Evolutionary conservation across 64 coral and sea anemone genomes (phyloP), one percentile per base, ranked within the genome.

Genomic region (Montipora sp.): DNA sequence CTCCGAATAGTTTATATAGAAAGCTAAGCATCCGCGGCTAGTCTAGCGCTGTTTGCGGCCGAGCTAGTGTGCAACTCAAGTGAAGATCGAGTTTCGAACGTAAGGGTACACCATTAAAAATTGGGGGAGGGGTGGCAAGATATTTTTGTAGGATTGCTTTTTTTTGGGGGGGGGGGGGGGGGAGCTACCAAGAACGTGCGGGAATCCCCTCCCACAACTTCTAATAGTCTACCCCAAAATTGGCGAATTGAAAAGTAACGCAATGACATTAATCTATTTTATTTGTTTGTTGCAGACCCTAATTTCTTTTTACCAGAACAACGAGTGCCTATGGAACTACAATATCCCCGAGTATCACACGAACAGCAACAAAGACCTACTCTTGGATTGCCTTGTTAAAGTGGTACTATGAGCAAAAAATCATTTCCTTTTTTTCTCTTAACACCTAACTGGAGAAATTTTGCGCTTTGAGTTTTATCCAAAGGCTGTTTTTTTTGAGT

Each of bases 261-360:
- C 83, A 73, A 87, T 69, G 23, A 73, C 36, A 23, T 23, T 0
- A 71, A 63, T 63, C 59, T 63, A 63, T 63, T 65, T 73, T 47
- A 87, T 87, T 87, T 73, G 23, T 87, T 73, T 87, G 63, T 87
- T 87, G 83, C 83, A 23, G 23, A 23, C 23, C 23, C 23, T 23
- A 23, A 23, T 23, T 23, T 23, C 23, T 23, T 23, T 23, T 23
- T 23, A 23, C 23, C 23, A 23, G 23, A 23, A 23, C 23, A 23
- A 23, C 23, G 0, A 23, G 23, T 23, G 23, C 23, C 23, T 23
- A 23, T 23, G 23, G 23, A 23, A 23, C 23, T 23, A 23, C 23
- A 23, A 23, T 23, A 23, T 23, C 23, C 23, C 23, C 23, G 23
- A 23, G 23, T 23, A 0, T 23, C 23, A 23, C 23, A 23, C 23